Conservation (phyloP, 2,888 invertebrate genomes). For the Melitaea athalia region DNA sequence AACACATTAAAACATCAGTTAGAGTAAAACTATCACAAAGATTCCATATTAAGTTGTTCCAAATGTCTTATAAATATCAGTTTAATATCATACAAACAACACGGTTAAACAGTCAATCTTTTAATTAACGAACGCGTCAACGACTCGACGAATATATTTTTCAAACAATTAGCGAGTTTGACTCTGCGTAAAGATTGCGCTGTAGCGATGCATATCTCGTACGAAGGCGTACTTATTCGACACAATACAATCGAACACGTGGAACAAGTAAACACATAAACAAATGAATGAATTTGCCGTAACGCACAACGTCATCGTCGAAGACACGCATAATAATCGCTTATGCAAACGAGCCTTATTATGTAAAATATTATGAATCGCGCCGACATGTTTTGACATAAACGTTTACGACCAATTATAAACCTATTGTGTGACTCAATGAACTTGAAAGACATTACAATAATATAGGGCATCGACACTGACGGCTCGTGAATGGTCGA, state of each 20-base stretch:
- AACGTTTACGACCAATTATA: slow-evolving; percentile 76
- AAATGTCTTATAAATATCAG: too few species aligned
- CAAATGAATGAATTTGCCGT: slow-evolving; percentile 77
- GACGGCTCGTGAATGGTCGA: slow-evolving; percentile 53
- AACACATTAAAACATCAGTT: too few species aligned
- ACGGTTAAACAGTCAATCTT: not conserved
- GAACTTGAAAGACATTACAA: slow-evolving; percentile 76
- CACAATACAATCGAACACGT: slow-evolving; percentile 73
- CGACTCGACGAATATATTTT: not conserved
- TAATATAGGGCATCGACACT: slow-evolving; percentile 79
- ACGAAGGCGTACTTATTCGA: slow-evolving; percentile 64
- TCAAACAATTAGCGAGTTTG: not conserved
- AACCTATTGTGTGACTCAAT: slow-evolving; percentile 75
- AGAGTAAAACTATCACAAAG: too few species aligned
- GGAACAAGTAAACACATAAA: slow-evolving; percentile 74
- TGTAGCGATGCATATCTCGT: slow-evolving; percentile 39
- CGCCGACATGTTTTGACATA: slow-evolving; percentile 73
- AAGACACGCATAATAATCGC: slow-evolving; percentile 79
- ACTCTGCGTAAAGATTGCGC: too few species aligned
- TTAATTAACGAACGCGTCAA: not conserved
- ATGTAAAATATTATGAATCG: slow-evolving; percentile 75
- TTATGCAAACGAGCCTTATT: slow-evolving; percentile 79
- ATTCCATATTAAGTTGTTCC: too few species aligned
- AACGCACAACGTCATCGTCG: slow-evolving; percentile 68
- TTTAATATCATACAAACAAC: not conserved